A percentile compares a stretch with the other conserved stretches of the same genome.
Conservation (phyloP, 2,113 vertebrate genomes). For the Nycticorax nycticorax region DNA sequence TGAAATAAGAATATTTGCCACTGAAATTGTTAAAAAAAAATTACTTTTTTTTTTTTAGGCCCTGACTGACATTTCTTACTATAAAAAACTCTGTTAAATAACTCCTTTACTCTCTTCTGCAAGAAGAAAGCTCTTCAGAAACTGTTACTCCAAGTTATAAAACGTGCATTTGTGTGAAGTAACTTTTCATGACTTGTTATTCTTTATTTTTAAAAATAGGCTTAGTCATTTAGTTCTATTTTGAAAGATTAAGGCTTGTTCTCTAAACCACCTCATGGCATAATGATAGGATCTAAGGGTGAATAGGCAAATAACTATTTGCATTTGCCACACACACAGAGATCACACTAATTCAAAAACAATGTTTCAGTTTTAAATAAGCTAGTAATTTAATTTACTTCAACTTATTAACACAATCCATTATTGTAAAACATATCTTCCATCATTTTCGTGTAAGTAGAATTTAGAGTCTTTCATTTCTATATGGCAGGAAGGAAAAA, state of each 20-base stretch:
- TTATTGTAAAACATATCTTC: not conserved
- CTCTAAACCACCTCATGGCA: not conserved
- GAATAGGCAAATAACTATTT: not conserved
- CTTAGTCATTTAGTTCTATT: not conserved
- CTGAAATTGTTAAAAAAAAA: not conserved
- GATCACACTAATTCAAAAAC: not conserved
- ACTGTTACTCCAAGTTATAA: not conserved
- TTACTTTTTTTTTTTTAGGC: not conserved
- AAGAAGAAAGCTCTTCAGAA: not conserved
- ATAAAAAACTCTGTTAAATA: not conserved
- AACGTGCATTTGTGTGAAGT: not conserved
- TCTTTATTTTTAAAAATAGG: not conserved
- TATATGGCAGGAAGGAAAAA: not conserved
- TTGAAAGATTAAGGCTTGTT: not conserved
- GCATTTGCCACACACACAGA: not conserved
- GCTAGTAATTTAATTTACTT: not conserved
- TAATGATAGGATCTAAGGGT: not conserved
- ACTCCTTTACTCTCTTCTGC: not conserved
- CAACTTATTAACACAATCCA: not conserved
- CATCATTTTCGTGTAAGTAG: not conserved
- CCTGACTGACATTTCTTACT: not conserved
- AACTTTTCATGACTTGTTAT: not conserved
- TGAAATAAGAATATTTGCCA: not conserved
- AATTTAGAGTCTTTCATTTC: not conserved
- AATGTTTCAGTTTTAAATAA: not conserved